Percentiles rank a stretch among this genome's conserved stretches.
Conservation (phyloP, 2,113 vertebrate species). For the Zootoca vivipara region DNA sequence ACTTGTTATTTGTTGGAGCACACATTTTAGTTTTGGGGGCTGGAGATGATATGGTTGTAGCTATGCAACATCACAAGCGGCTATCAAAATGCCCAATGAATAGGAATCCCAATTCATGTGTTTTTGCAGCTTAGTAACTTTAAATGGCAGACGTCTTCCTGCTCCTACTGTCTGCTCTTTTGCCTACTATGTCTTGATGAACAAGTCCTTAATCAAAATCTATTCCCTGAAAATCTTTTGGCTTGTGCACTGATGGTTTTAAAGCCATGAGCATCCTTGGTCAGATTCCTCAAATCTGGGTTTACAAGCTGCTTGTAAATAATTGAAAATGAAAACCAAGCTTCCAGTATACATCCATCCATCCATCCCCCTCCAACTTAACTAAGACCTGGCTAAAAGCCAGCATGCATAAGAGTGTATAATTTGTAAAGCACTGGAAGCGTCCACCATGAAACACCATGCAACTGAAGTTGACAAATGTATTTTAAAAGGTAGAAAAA, state of each 20-base stretch:
- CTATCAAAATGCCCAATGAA: neutral
- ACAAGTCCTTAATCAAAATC: neutral
- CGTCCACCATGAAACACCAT: neutral
- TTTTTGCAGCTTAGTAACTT: neutral
- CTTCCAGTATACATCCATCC: neutral
- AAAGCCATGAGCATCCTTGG: neutral
- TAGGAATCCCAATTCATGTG: neutral
- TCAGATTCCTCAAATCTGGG: neutral
- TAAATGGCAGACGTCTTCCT: neutral
- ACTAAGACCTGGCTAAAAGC: neutral
- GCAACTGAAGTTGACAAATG: neutral
- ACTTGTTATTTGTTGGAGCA: neutral
- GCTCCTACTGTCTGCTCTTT: neutral
- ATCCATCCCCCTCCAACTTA: neutral
- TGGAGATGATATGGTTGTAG: neutral
- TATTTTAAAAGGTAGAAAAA: neutral
- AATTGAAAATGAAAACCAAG: neutral
- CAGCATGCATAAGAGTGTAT: neutral
- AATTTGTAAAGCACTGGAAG: neutral
- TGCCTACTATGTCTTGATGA: neutral
- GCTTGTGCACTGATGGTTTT: neutral
- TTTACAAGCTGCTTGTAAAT: neutral
- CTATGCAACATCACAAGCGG: neutral
- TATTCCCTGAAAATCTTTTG: neutral
- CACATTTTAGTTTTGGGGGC: neutral